Conservation (phyloP, 2,797 vertebrate species). For the Scarus forsteni region DNA sequence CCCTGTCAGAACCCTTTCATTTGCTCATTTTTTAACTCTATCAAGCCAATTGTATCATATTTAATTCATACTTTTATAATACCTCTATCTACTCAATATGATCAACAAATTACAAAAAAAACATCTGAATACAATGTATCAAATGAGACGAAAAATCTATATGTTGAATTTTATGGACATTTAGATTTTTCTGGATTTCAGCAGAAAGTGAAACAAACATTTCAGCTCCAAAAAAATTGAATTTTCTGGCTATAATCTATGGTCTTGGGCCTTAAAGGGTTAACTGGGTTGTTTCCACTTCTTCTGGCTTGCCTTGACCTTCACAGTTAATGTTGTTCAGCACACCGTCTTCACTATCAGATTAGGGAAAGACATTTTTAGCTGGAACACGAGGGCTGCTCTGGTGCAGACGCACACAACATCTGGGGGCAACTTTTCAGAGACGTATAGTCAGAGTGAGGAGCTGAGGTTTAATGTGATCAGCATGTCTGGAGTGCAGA, state of each 20-base stretch:
- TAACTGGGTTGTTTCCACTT: background rate
- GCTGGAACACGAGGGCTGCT: conserved; percentile 49
- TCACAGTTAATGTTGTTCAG: conserved; percentile 29
- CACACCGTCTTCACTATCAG: conserved; percentile 36
- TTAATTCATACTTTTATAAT: too few species aligned
- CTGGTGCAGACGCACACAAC: conserved; percentile 20
- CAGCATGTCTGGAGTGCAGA: conserved; percentile 32
- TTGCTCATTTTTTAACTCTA: background rate
- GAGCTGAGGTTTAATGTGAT: conserved; percentile 34
- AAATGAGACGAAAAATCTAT: too few species aligned
- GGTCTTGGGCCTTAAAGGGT: too few species aligned
- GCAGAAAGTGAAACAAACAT: too few species aligned
- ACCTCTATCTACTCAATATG: too few species aligned
- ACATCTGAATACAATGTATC: too few species aligned
- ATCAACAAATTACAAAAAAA: too few species aligned
- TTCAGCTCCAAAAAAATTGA: too few species aligned
- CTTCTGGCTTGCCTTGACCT: conserved; percentile 23
- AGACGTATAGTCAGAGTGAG: conserved; percentile 28
- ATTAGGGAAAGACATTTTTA: conserved; percentile 56
- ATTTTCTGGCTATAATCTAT: too few species aligned
- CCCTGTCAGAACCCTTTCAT: background rate
- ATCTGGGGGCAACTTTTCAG: conserved; percentile 28
- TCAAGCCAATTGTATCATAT: too few species aligned
- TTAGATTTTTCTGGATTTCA: too few species aligned
- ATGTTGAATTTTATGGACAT: too few species aligned